phyloP scores from a whole-genome alignment of 2,797 vertebrate genomes.

The Phyllotis vaccarum region DNA sequence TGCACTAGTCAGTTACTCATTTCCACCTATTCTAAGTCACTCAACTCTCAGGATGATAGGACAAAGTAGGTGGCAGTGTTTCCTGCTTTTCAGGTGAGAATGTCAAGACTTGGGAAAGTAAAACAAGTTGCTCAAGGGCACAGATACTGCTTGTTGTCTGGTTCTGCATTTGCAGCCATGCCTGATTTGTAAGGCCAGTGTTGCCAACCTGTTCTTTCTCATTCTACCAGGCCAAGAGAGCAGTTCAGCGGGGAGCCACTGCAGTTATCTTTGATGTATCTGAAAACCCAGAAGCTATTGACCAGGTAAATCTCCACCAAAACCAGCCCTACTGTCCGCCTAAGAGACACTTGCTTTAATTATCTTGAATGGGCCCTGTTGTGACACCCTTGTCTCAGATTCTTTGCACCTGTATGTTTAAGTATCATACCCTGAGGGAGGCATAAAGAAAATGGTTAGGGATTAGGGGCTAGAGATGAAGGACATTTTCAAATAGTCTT shows the following conservation, averaged over 20 bases:
- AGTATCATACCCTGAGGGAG: background rate
- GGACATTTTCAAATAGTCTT: constrained; percentile 26
- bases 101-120: background rate
- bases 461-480: background rate
- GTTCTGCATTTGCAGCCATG: background rate
- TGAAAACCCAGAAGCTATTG: constrained; percentile 98
- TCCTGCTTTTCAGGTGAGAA: background rate
- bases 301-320: constrained; percentile 90
- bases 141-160: background rate
- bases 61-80: background rate
- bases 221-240: constrained; percentile 95
- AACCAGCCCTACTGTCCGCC: background rate
- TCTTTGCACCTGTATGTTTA: background rate
- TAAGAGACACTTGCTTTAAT: background rate
- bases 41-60: background rate
- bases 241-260: constrained; percentile 97
- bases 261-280: constrained; percentile 99
- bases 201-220: constrained; percentile 77
- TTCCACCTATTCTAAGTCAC: background rate
- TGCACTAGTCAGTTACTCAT: background rate
- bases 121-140: constrained; percentile 8
- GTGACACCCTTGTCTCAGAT: background rate
- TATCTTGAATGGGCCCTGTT: background rate
- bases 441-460: background rate
- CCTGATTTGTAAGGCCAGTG: constrained; percentile 33